A percentile compares a stretch with the other conserved stretches of the same genome.
phyloP scores from a whole-genome alignment of 1,140 invertebrate genomes.

The Maniola jurtina region DNA sequence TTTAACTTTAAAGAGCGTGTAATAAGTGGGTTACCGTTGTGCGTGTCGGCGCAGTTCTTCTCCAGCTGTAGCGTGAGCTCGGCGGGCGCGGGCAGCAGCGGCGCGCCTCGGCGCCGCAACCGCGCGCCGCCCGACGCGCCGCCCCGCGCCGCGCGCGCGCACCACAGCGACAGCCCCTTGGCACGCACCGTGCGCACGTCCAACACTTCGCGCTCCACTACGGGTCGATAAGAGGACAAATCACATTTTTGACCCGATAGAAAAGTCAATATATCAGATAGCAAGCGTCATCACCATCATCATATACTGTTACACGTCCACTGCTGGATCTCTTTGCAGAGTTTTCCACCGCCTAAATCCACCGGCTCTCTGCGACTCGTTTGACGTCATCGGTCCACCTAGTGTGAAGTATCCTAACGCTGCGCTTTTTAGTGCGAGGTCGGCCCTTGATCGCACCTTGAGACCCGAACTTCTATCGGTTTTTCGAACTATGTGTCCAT shows the following conservation, averaged over 20 bases:
- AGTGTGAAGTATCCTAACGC: too few species aligned
- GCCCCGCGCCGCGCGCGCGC: slow-evolving; percentile 41
- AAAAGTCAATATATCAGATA: neutral
- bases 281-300: too few species aligned
- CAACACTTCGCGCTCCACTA: slow-evolving; percentile 41
- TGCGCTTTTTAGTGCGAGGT: too few species aligned
- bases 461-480: too few species aligned
- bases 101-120: slow-evolving; percentile 42
- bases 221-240: neutral
- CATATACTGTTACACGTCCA: too few species aligned
- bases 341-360: too few species aligned
- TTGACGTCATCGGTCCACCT: too few species aligned
- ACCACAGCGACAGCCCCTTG: slow-evolving; percentile 54
- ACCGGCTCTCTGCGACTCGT: too few species aligned
- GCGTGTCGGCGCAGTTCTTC: slow-evolving; percentile 46
- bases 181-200: slow-evolving; percentile 56
- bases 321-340: too few species aligned
- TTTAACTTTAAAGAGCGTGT: too few species aligned
- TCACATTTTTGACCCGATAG: neutral
- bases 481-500: too few species aligned
- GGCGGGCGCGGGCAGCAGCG: slow-evolving; percentile 56
- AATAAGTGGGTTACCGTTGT: slow-evolving; percentile 40
- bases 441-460: too few species aligned
- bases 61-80: slow-evolving; percentile 49
- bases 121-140: slow-evolving; percentile 22